phyloP scores from a whole-genome alignment of 2,888 invertebrate species.

The Meliscaeva auricollis region DNA sequence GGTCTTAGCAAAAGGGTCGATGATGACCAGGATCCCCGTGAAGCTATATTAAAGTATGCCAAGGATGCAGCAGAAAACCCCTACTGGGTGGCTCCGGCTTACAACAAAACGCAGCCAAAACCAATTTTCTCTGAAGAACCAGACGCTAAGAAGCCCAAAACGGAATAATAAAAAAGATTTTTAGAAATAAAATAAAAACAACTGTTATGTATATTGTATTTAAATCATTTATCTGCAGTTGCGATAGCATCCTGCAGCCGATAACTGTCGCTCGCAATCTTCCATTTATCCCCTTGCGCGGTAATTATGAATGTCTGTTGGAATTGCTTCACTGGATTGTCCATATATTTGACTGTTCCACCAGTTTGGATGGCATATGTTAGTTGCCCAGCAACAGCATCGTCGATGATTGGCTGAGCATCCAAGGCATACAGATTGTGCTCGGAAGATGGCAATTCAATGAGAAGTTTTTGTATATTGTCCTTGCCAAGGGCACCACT shows the following conservation, averaged over 20 bases:
- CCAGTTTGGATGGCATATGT: constrained; percentile 93
- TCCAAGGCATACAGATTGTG: constrained; percentile 92
- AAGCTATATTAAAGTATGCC: constrained; percentile 96
- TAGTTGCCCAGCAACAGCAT: constrained; percentile 90
- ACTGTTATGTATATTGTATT: neutral
- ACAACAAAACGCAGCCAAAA: constrained; percentile 94
- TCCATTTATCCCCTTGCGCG: constrained; percentile 95
- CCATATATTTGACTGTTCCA: constrained; percentile 91
- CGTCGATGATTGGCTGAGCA: constrained; percentile 93
- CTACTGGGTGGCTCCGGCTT: constrained; percentile 97
- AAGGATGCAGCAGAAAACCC: constrained; percentile 98
- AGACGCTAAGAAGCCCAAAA: constrained; percentile 82
- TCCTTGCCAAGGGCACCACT: constrained; percentile 92
- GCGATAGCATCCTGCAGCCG: constrained; percentile 88
- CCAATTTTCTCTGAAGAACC: constrained; percentile 89
- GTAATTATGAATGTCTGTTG: constrained; percentile 95
- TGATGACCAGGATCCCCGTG: constrained; percentile 96
- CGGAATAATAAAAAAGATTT: constrained; percentile 76
- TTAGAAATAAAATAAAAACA: constrained; percentile 40
- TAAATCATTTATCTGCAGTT: constrained; percentile 67
- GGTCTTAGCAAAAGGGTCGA: constrained; percentile 96
- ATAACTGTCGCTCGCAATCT: constrained; percentile 95
- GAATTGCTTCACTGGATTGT: constrained; percentile 87
- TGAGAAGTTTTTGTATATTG: constrained; percentile 93
- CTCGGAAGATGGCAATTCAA: constrained; percentile 92